Evolutionary conservation across 1,140 invertebrate species (phyloP), one percentile per base, ranked within the genome.

Genomic region (Drosophila leontia): DNA sequence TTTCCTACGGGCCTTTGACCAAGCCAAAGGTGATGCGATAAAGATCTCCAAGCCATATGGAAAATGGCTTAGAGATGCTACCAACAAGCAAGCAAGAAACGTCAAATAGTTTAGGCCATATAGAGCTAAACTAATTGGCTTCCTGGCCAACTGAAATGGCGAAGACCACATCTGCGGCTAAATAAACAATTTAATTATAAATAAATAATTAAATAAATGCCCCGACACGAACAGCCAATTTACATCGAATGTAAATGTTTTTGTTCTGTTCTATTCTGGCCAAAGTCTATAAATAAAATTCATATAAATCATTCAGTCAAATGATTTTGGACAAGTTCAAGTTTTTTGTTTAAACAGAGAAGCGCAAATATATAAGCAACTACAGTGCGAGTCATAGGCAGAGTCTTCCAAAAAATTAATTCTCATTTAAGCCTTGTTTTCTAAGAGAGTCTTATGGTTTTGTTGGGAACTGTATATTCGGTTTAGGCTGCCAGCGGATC

Each of bases 161-260:
- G 48, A 87, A 84, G 62, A 88, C 83, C 58, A 75, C 84, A 75
- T 83, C 58, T 55, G 12, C 51, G 42, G 48, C 76, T 74, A 74
- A 70, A 88, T 83, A 78, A 84, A 90, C 84, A 88, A 90, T 88
- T 90, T 84, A 88, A 88, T 88, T 88, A 81, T 84, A 88, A 84
- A 90, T 88, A 88, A 84, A 88, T 90, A 84, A 90, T 90, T 90
- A 88, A 87, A 87, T 69, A 83, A 87, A 83, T 80, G 80, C 53
- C 82, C 0, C 26, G 15, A 53, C 55, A 63, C 79, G 75, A 55
- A 76, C 80, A 87, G 67, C 64, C 80, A 78, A 90, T 90, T 88
- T 88, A 88, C 85, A 88, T 80, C 82, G 77, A 70, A 62, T 90
- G 84, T 90, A 88, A 88, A 81, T 80, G 58, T 60, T 56, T 45